These are phyloP conservation scores for Oreocharis arfaki DNA, from an alignment of 2,113 vertebrate genomes.

Conservation along the genomic window DNA sequence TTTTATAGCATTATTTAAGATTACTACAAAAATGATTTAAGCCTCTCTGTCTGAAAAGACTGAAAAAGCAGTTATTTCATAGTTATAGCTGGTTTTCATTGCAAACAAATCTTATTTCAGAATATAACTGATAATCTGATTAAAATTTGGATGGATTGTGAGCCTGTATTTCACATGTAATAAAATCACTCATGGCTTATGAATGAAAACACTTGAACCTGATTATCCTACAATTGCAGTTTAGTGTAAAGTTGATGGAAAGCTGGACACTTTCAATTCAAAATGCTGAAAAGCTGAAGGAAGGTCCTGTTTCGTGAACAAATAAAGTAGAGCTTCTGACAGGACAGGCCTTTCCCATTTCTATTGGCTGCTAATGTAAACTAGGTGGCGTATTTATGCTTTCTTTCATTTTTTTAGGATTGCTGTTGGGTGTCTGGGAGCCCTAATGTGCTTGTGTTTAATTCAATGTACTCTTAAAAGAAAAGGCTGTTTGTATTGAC, in stretches of 20 bases:
- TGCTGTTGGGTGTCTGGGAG: not conserved
- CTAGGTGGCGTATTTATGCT: not conserved
- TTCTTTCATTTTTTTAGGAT: not conserved
- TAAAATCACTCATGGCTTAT: not conserved
- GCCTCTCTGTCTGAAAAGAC: not conserved
- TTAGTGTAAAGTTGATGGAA: not conserved
- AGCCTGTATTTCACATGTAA: not conserved
- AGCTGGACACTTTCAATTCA: not conserved
- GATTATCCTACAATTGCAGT: not conserved
- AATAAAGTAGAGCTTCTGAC: not conserved
- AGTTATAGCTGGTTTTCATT: not conserved
- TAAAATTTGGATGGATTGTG: not conserved
- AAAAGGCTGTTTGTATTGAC: not conserved
- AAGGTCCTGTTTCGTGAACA: not conserved
- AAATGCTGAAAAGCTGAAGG: not conserved
- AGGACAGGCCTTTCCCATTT: not conserved
- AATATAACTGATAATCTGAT: not conserved
- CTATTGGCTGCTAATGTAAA: not conserved
- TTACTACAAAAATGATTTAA: not conserved
- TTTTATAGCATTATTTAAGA: not conserved
- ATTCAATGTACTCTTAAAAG: not conserved
- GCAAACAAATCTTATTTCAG: not conserved
- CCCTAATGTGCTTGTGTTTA: not conserved
- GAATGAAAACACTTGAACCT: not conserved
- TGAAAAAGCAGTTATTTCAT: not conserved